A percentile compares a stretch with the other conserved stretches of the same genome.
These are phyloP conservation scores for rabbit (Oryctolagus cuniculus) DNA, from an alignment of 2,113 vertebrate genomes.

Conservation along the genomic window mOryCun1.1 NC_091432.1:172499001-172499500, in stretches of 20 bases:
- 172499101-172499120: not conserved
- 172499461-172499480: not conserved
- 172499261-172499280: not conserved
- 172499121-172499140: not conserved
- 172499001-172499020: not conserved
- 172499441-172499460: not conserved
- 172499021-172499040: not conserved
- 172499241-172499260: not conserved
- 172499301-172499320: not conserved
- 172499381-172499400: not conserved
- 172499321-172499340: not conserved
- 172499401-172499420: rapidly evolving
- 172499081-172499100: not conserved
- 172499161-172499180: not conserved
- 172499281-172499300: not conserved
- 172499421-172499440: not conserved
- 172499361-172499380: too few species aligned
- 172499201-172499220: not conserved
- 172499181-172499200: not conserved
- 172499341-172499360: not conserved
- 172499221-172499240: not conserved
- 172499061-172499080: not conserved
- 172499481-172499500: not conserved
- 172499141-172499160: too few species aligned
- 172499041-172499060: not conserved